A percentile compares a stretch with the other conserved stretches of the same genome.
Conservation (phyloP, 2,797 vertebrate species). For the Notamacropus eugenii region DNA sequence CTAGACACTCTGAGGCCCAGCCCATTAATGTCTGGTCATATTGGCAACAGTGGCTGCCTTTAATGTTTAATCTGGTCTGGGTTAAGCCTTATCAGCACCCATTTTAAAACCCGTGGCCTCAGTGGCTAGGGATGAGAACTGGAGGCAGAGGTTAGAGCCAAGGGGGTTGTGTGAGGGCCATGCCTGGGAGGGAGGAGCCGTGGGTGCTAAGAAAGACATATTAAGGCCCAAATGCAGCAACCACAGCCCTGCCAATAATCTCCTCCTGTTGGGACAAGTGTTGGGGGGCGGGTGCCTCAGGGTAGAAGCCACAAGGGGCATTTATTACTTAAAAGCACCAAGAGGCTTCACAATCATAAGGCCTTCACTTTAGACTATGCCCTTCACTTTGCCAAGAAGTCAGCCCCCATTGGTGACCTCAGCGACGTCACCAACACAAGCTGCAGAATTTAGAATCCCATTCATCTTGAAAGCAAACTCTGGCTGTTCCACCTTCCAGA, state of each 20-base stretch:
- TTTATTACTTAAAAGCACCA: too few species aligned
- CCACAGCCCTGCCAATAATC: neutral
- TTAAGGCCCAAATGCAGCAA: neutral
- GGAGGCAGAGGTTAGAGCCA: neutral
- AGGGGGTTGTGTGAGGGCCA: neutral
- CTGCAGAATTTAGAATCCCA: neutral
- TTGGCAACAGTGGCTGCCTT: neutral
- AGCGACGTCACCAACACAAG: neutral
- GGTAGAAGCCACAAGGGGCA: neutral
- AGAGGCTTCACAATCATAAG: neutral
- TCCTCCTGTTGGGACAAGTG: neutral
- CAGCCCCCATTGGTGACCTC: neutral
- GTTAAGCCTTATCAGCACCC: neutral
- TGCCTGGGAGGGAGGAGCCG: neutral
- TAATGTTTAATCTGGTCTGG: neutral
- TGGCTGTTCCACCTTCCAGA: neutral
- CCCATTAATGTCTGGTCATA: neutral
- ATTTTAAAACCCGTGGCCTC: neutral
- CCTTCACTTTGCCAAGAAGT: neutral
- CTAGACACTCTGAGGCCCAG: neutral
- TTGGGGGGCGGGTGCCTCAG: too few species aligned
- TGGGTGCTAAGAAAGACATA: neutral
- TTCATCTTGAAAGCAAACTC: conserved; percentile 22
- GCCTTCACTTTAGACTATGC: neutral
- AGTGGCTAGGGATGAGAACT: neutral